Conservation (phyloP, 1,140 invertebrate species). For the Cydia pomonella region DNA sequence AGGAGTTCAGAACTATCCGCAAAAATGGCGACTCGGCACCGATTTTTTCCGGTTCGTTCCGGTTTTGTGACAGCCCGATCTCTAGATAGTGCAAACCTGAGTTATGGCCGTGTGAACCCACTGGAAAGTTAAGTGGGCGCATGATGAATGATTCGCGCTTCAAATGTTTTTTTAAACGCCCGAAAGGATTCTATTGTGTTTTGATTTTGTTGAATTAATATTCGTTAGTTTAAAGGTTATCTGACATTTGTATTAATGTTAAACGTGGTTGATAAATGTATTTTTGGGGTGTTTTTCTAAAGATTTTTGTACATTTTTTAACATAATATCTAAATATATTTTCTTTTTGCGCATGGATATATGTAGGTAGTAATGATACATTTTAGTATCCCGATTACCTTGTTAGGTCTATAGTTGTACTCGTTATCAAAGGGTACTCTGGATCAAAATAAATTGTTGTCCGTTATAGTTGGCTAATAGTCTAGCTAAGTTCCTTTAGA, state of each 20-base stretch:
- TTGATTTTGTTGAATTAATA: not conserved
- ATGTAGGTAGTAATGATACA: no score
- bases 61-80: slow-evolving; percentile 35
- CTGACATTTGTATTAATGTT: not conserved
- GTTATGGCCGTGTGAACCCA: slow-evolving; percentile 42
- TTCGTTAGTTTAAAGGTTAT: not conserved
- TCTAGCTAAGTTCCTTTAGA: no score
- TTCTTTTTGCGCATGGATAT: no score
- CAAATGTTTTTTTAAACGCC: slow-evolving; percentile 13
- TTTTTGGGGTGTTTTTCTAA: not conserved
- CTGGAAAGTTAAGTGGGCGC: slow-evolving; percentile 42
- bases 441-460: no score
- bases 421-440: no score
- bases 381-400: no score
- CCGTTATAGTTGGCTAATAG: no score
- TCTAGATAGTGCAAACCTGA: slow-evolving; percentile 42
- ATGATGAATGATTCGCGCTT: slow-evolving; percentile 40
- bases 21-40: not conserved
- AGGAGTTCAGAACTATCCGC: not conserved
- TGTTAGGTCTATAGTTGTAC: no score
- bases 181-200: slow-evolving; percentile 14
- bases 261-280: not conserved
- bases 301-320: not conserved
- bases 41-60: slow-evolving; percentile 37
- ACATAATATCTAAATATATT: no score